Conservation (phyloP, 2,888 invertebrate species). For the Cosmia trapezina region DNA sequence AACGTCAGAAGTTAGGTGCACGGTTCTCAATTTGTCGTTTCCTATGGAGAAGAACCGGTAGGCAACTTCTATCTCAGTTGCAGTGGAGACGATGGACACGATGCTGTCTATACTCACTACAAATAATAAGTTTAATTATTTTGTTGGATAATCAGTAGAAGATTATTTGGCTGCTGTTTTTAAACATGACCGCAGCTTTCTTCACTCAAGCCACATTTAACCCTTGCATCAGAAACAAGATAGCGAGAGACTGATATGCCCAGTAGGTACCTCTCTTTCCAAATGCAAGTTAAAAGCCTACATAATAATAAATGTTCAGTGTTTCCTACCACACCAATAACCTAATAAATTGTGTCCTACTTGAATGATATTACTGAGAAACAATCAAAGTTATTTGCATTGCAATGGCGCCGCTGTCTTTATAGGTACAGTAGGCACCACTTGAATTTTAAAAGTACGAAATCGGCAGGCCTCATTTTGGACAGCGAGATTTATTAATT, state of each 20-base stretch:
- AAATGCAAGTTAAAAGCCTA: background rate
- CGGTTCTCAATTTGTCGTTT: no score
- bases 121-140: background rate
- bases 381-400: constrained; percentile 64
- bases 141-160: background rate
- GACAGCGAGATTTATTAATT: constrained; percentile 46
- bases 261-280: no score
- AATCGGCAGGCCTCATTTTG: constrained; percentile 29
- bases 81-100: background rate
- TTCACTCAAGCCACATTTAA: background rate
- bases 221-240: background rate
- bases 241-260: background rate
- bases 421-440: constrained; percentile 41
- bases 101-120: background rate
- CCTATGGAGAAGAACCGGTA: no score
- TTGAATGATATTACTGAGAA: constrained; percentile 53
- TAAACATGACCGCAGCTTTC: background rate
- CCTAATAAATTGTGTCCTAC: constrained; percentile 57
- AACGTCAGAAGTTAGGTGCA: background rate
- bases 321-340: constrained; percentile 37
- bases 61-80: background rate
- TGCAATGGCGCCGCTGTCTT: constrained; percentile 55
- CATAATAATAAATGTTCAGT: background rate
- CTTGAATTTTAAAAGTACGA: constrained; percentile 60
- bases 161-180: background rate